phyloP scores from a whole-genome alignment of 1,140 invertebrate species.

The Eulimnadia texana region DNA sequence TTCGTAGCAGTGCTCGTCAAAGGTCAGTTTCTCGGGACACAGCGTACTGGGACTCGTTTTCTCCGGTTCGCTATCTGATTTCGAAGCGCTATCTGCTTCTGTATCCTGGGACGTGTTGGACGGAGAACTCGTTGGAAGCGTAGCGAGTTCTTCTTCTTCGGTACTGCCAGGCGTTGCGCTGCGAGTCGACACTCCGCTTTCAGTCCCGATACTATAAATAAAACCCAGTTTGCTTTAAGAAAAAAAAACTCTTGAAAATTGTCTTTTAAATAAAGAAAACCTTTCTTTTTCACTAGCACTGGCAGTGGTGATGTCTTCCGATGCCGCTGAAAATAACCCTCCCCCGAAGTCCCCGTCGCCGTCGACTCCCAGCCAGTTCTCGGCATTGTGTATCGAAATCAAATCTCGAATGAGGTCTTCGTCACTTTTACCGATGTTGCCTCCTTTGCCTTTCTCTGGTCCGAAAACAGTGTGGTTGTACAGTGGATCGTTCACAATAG shows the following conservation, averaged over 20 bases:
- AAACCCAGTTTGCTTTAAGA: background rate
- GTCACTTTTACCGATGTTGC: conserved; percentile 76
- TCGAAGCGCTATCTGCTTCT: background rate
- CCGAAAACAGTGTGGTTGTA: conserved; percentile 90
- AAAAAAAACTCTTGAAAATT: background rate
- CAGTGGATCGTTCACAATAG: conserved; percentile 90
- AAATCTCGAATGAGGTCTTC: conserved; percentile 79
- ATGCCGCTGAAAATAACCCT: conserved; percentile 19
- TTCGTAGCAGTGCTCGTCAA: conserved; percentile 78
- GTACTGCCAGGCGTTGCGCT: background rate
- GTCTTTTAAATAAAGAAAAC: background rate
- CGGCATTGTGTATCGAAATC: conserved; percentile 79
- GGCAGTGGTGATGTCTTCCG: background rate
- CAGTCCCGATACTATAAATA: background rate
- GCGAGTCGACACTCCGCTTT: conserved; percentile 4
- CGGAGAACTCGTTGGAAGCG: background rate
- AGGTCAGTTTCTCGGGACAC: background rate
- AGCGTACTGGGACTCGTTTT: background rate
- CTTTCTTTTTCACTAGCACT: background rate
- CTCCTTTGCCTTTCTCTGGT: conserved; percentile 77
- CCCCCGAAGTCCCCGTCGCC: conserved; percentile 38
- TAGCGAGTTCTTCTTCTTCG: background rate
- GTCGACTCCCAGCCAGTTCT: conserved; percentile 85
- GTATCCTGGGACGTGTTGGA: no score
- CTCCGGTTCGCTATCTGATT: background rate